Percentiles rank a stretch among this genome's conserved stretches.
These are phyloP conservation scores for Phyllotreta cruciferae DNA, from an alignment of 2,888 invertebrate genomes.

Conservation along the genomic window DNA sequence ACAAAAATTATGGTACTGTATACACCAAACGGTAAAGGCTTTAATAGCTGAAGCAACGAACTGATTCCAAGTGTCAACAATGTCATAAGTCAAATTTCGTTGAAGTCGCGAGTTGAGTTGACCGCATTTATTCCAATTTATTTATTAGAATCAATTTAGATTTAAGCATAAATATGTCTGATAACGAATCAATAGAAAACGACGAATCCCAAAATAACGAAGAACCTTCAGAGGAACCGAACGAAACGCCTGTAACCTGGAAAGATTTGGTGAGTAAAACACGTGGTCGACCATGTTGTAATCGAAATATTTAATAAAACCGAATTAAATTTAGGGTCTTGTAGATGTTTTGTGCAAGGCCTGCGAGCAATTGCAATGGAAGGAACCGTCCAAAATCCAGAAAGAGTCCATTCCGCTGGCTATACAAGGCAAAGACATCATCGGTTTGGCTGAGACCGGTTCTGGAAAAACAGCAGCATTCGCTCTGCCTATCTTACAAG, in stretches of 20 bases:
- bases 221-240: conserved; percentile 1
- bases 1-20: too few species aligned
- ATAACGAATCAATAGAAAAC: neutral
- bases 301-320: conserved; percentile 20
- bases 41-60: too few species aligned
- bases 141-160: neutral
- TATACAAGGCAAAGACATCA: conserved; percentile 78
- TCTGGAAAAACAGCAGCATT: conserved; percentile 98
- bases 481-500: conserved; percentile 93
- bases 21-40: too few species aligned
- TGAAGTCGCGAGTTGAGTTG: too few species aligned
- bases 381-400: conserved; percentile 92
- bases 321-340: conserved; percentile 72
- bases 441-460: conserved; percentile 80
- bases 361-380: conserved; percentile 93
- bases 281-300: conserved; percentile 34
- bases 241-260: conserved; percentile 61
- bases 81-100: too few species aligned
- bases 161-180: conserved; percentile 12
- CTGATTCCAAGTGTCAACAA: too few species aligned
- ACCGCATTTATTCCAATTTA: too few species aligned
- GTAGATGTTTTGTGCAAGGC: conserved; percentile 90
- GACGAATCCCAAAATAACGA: neutral
- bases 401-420: conserved; percentile 92
- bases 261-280: conserved; percentile 66